Evolutionary conservation across 2,113 vertebrate genomes (phyloP).

Genomic region (Vanacampus margaritifer): DNA sequence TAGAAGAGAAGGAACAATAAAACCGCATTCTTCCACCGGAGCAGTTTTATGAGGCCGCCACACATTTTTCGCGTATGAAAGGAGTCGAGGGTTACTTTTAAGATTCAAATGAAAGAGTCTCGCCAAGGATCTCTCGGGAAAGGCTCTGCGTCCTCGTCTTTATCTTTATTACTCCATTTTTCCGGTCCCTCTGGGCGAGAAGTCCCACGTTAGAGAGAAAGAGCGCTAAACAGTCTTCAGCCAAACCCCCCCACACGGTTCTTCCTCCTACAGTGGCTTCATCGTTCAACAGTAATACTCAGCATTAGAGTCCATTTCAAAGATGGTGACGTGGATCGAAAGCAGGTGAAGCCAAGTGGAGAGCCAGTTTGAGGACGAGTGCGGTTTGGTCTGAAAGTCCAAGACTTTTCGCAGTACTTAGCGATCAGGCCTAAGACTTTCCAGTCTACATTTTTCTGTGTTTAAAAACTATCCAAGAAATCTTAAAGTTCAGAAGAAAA

Average conservation of each 20-base stretch:
- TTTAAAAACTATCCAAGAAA: no score
- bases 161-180: slow-evolving; percentile 36
- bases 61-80: slow-evolving; percentile 62
- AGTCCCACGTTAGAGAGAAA: slow-evolving; percentile 23
- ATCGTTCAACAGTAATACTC: background rate
- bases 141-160: slow-evolving; percentile 27
- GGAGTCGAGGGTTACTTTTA: slow-evolving; percentile 64
- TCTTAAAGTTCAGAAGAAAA: no score
- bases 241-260: slow-evolving; percentile 7
- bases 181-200: slow-evolving; percentile 17
- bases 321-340: background rate
- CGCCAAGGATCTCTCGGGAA: slow-evolving; percentile 68
- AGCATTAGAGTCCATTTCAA: no score
- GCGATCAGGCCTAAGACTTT: no score
- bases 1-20: slow-evolving; percentile 41
- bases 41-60: slow-evolving; percentile 58
- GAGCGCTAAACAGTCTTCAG: slow-evolving; percentile 15
- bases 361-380: no score
- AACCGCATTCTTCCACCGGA: slow-evolving; percentile 51
- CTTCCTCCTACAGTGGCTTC: background rate
- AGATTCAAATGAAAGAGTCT: slow-evolving; percentile 72
- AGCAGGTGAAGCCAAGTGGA: no score
- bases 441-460: no score
- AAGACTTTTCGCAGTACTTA: no score
- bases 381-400: no score